Evolutionary conservation across 2,888 invertebrate genomes (phyloP).

Genomic region (Tipula helvola): DNA sequence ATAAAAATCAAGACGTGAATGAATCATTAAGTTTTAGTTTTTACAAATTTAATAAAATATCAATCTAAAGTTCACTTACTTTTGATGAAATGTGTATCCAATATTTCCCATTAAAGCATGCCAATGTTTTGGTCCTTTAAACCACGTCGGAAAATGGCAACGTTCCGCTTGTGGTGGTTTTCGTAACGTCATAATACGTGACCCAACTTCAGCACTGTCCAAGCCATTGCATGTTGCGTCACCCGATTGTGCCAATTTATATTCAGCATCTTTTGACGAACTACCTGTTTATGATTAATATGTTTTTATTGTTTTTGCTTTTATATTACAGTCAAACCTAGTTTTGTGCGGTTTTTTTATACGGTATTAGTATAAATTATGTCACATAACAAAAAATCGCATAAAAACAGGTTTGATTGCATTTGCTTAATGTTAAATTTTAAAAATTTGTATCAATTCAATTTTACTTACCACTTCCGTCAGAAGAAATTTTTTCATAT

Average conservation of each 20-base stretch:
- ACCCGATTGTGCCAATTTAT: slow-evolving; percentile 79
- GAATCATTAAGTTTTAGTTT: neutral
- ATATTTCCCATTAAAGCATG: slow-evolving; percentile 77
- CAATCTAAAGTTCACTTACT: slow-evolving; percentile 29
- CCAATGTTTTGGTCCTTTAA: slow-evolving; percentile 75
- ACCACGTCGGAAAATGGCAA: slow-evolving; percentile 80
- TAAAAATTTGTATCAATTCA: neutral
- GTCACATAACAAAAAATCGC: too few relatives aligned
- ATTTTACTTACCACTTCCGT: slow-evolving; percentile 35
- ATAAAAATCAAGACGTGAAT: neutral
- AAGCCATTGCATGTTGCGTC: slow-evolving; percentile 90
- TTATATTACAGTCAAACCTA: too few relatives aligned
- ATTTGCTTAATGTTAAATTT: neutral
- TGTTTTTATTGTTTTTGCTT: neutral
- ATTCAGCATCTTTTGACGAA: slow-evolving; percentile 48
- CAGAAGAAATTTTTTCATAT: slow-evolving; percentile 67
- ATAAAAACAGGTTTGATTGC: too few relatives aligned
- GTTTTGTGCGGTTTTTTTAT: too few relatives aligned
- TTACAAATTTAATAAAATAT: neutral
- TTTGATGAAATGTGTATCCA: slow-evolving; percentile 75
- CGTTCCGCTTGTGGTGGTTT: slow-evolving; percentile 35
- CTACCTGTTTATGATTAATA: slow-evolving; percentile 26
- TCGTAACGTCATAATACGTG: slow-evolving; percentile 35
- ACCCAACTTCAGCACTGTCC: slow-evolving; percentile 61
- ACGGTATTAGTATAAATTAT: too few relatives aligned